phyloP scores from a whole-genome alignment of 1,140 invertebrate species.

The Meloidogyne hapla region DNA sequence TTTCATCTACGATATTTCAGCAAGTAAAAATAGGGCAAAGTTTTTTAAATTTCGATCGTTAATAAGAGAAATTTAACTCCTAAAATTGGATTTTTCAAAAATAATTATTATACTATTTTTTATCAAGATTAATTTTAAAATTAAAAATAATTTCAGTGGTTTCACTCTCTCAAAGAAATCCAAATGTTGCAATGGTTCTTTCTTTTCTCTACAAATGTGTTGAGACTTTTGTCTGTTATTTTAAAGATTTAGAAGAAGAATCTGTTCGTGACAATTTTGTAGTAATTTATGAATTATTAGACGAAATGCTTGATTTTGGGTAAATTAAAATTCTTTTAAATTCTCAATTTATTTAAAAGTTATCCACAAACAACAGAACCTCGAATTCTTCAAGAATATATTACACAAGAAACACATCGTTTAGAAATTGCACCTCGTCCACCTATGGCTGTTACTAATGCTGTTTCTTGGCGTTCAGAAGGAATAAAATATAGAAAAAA shows the following conservation, averaged over 20 bases:
- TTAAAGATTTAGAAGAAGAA: slow-evolving; percentile 98
- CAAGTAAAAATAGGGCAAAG: too few species aligned
- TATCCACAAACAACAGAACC: slow-evolving; percentile 78
- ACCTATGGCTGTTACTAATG: slow-evolving; percentile 97
- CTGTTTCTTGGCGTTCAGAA: slow-evolving; percentile 95
- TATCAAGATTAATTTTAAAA: background rate
- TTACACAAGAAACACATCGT: slow-evolving; percentile 98
- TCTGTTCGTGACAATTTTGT: slow-evolving; percentile 99
- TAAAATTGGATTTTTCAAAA: slow-evolving; percentile 20
- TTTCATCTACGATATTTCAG: too few species aligned
- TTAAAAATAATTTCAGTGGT: slow-evolving; percentile 72
- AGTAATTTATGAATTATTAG: slow-evolving; percentile 94
- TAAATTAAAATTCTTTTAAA: background rate
- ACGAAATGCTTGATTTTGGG: slow-evolving; percentile 97
- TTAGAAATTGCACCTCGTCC: slow-evolving; percentile 86
- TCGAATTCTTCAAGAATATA: slow-evolving; percentile 94
- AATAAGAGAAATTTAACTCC: background rate
- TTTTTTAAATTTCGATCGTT: too few species aligned
- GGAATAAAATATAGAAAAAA: slow-evolving; percentile 99
- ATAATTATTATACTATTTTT: background rate
- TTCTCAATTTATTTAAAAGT: background rate
- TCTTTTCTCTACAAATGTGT: slow-evolving; percentile 96
- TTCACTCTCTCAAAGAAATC: slow-evolving; percentile 93
- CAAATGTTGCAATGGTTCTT: slow-evolving; percentile 93
- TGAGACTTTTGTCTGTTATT: slow-evolving; percentile 93